Conservation (phyloP, 2,113 vertebrate genomes). For the Colinus virginianus region DNA sequence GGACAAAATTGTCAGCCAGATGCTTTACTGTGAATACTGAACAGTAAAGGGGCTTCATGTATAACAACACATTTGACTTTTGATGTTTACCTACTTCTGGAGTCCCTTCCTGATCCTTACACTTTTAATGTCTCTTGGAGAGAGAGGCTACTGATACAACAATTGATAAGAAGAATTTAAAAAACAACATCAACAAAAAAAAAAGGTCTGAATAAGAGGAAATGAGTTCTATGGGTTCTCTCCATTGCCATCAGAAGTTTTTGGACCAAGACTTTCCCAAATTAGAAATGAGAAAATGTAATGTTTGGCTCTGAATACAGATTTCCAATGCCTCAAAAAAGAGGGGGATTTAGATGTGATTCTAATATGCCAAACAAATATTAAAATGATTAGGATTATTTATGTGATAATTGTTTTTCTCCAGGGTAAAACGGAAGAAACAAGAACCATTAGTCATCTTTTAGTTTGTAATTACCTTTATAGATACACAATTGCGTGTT, state of each 20-base stretch:
- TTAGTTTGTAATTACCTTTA: conserved; percentile 53
- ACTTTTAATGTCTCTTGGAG: not conserved
- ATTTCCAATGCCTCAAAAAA: not conserved
- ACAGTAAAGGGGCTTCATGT: not conserved
- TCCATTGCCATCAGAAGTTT: not conserved
- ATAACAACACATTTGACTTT: not conserved
- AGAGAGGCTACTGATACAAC: not conserved
- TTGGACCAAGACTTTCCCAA: not conserved
- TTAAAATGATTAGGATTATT: conserved; percentile 40
- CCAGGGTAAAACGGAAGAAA: conserved; percentile 47
- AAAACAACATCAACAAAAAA: not conserved
- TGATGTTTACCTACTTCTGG: not conserved
- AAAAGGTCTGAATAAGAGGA: not conserved
- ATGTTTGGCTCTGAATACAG: not conserved
- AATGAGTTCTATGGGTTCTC: not conserved
- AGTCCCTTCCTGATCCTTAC: not conserved
- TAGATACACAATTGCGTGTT: conserved; percentile 37
- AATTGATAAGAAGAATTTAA: not conserved
- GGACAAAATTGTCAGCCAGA: not conserved
- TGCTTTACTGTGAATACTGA: not conserved
- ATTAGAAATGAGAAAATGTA: not conserved
- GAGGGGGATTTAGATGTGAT: not conserved
- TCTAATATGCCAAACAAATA: conserved; percentile 28
- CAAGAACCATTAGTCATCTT: conserved; percentile 42
- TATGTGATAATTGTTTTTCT: conserved; percentile 37